Conservation (phyloP, 2,797 vertebrate species). For the Ara ararauna region DNA sequence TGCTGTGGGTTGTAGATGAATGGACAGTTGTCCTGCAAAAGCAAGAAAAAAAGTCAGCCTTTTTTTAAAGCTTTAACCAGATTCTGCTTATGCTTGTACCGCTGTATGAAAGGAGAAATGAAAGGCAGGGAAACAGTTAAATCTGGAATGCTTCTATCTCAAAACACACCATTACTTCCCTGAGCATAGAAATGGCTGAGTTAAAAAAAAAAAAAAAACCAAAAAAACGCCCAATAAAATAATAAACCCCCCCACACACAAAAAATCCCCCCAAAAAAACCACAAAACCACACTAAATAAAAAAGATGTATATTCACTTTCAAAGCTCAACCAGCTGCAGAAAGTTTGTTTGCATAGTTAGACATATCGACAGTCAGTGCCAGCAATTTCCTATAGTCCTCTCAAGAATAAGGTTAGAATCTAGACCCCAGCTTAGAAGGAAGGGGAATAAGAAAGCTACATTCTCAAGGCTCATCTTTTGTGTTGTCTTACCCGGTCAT, state of each 20-base stretch:
- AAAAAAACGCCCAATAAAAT: not conserved
- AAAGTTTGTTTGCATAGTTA: not conserved
- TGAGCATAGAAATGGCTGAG: not conserved
- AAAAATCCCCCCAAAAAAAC: too few relatives aligned
- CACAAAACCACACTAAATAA: not conserved
- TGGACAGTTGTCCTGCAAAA: conserved; percentile 93
- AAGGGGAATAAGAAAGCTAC: not conserved
- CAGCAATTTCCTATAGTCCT: not conserved
- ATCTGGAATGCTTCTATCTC: conserved; percentile 49
- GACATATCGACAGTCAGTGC: not conserved
- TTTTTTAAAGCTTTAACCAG: not conserved
- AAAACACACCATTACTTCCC: not conserved
- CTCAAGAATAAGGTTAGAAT: not conserved
- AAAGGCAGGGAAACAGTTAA: not conserved
- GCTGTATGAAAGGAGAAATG: conserved; percentile 6
- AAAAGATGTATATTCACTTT: not conserved
- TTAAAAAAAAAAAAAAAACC: not conserved
- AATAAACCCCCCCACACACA: too few relatives aligned
- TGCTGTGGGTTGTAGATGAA: conserved; percentile 96
- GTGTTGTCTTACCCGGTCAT: conserved; percentile 89
- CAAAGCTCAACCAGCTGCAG: conserved; percentile 41
- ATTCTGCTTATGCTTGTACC: not conserved
- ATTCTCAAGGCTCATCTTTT: not conserved
- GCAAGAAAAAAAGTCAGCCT: not conserved
- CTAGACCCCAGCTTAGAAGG: not conserved